Conservation (phyloP, 2,888 invertebrate species). For the Acanthosepion esculentum region DNA sequence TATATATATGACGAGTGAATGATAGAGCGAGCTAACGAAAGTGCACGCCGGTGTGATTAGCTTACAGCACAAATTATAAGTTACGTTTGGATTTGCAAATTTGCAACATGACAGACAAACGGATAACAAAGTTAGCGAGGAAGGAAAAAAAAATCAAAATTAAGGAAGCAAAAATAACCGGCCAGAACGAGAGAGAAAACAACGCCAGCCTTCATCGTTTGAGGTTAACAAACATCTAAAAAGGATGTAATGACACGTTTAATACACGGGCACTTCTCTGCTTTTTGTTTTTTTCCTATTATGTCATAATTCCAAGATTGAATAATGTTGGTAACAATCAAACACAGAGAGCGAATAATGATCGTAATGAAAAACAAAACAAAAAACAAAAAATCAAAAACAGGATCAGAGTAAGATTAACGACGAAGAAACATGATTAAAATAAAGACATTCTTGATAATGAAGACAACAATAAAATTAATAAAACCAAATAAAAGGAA, state of each 20-base stretch:
- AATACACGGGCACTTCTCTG: neutral
- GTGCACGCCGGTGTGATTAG: neutral
- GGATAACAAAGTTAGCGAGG: neutral
- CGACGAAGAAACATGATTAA: neutral
- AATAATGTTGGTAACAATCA: neutral
- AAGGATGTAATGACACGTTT: neutral
- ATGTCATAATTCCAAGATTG: neutral
- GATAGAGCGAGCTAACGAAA: neutral
- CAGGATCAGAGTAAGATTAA: neutral
- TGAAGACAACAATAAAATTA: neutral
- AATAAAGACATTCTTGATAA: neutral
- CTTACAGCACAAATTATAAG: neutral
- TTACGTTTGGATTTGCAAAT: neutral
- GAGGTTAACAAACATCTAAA: neutral
- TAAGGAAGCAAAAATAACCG: too few relatives aligned
- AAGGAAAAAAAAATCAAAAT: too few relatives aligned
- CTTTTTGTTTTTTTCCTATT: neutral
- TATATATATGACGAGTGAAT: neutral
- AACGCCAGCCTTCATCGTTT: neutral
- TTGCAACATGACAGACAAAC: neutral
- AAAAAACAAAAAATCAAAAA: neutral
- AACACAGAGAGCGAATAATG: neutral
- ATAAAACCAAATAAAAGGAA: neutral
- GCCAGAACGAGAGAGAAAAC: neutral
- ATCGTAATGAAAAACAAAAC: neutral